A percentile compares a stretch with the other conserved stretches of the same genome.
phyloP scores from a whole-genome alignment of 1,140 invertebrate genomes.

The Musca domestica region DNA sequence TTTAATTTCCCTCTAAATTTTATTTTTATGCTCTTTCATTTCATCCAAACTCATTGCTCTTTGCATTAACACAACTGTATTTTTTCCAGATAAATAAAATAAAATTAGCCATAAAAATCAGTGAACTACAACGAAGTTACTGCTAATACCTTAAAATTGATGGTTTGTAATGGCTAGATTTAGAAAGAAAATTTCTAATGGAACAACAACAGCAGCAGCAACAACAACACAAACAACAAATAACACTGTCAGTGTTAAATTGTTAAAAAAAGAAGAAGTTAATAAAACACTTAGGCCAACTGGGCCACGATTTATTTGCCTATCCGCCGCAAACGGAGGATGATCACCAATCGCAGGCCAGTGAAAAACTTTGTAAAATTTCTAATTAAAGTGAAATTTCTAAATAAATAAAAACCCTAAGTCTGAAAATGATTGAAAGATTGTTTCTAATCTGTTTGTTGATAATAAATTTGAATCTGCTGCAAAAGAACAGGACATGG shows the following conservation, averaged over 20 bases:
- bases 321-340: constrained; percentile 6
- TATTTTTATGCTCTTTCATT: background rate
- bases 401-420: constrained; percentile 2
- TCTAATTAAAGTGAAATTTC: background rate
- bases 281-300: constrained; percentile 15
- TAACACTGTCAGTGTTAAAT: too few species aligned
- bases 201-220: too few species aligned
- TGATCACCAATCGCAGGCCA: background rate
- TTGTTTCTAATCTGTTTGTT: background rate
- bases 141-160: constrained; percentile 17
- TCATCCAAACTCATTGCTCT: too few species aligned
- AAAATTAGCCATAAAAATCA: constrained; percentile 21
- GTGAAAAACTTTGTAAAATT: background rate
- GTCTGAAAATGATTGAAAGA: background rate
- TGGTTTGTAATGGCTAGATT: background rate
- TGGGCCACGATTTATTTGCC: constrained; percentile 5
- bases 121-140: constrained; percentile 16
- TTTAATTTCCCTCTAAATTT: background rate
- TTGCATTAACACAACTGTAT: background rate
- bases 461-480: too few species aligned
- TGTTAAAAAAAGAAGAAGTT: background rate
- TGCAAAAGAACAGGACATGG: background rate
- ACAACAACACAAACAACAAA: too few species aligned
- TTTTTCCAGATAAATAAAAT: constrained; percentile 13
- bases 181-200: constrained; percentile 2